phyloP scores from a whole-genome alignment of 2,888 invertebrate species.

The Ceriagrion tenellum region DNA sequence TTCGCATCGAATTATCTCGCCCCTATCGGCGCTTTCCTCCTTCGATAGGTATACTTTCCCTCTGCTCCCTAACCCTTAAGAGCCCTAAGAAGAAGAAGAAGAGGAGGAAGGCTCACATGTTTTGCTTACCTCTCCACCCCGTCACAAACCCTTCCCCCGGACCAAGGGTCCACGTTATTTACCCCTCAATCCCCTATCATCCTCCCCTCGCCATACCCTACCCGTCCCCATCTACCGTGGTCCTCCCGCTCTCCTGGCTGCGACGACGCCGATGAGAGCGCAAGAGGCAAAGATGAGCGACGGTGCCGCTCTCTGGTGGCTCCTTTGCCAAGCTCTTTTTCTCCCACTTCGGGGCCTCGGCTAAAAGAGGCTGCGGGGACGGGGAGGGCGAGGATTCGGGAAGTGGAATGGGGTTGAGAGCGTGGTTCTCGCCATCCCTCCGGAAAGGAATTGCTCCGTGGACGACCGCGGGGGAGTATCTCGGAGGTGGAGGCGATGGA shows the following conservation, averaged over 20 bases:
- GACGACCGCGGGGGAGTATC: background rate
- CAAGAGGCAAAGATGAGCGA: slow-evolving; percentile 48
- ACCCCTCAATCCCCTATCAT: background rate
- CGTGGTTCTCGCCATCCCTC: background rate
- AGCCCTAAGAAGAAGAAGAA: background rate
- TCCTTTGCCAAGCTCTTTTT: slow-evolving; percentile 35
- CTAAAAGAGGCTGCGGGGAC: background rate
- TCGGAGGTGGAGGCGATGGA: background rate
- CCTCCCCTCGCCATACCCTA: background rate
- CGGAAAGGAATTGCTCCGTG: background rate
- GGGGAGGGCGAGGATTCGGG: background rate
- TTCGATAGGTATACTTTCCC: background rate
- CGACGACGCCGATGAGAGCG: background rate
- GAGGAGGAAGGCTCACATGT: background rate
- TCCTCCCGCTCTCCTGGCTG: slow-evolving; percentile 16
- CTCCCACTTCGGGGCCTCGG: slow-evolving; percentile 16
- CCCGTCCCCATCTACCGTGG: background rate
- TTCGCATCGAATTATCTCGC: background rate
- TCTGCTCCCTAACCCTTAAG: background rate
- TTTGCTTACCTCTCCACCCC: slow-evolving; percentile 51
- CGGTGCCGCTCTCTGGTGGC: slow-evolving; percentile 51
- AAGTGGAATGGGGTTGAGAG: background rate
- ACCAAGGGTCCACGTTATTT: background rate
- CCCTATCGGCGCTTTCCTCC: background rate
- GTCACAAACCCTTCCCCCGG: background rate